Evolutionary conservation across 2,888 invertebrate species (phyloP).

Genomic region (Neria commutata): DNA sequence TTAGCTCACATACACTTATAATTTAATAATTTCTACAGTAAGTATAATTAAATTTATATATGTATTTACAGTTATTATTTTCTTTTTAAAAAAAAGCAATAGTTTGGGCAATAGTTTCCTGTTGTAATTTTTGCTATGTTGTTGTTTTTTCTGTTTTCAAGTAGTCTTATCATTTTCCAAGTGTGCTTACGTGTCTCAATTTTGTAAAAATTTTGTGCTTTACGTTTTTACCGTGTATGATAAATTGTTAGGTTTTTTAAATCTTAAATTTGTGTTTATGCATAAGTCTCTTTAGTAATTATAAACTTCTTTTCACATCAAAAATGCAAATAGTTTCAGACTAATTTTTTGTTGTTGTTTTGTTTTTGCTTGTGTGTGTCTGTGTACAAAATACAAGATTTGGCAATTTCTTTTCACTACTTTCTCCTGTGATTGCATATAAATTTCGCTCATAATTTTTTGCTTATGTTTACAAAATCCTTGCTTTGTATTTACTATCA

Average conservation of each 20-base stretch:
- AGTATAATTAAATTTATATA: constrained; percentile 20
- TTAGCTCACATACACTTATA: constrained; percentile 12
- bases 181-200: constrained; percentile 45
- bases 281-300: constrained; percentile 15
- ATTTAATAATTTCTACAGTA: constrained; percentile 13
- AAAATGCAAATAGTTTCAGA: constrained; percentile 10
- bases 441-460: constrained; percentile 35
- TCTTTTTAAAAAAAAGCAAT: constrained; percentile 7
- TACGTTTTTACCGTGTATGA: constrained; percentile 39
- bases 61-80: constrained; percentile 34
- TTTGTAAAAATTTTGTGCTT: background rate
- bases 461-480: constrained; percentile 19
- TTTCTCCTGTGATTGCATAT: constrained; percentile 24
- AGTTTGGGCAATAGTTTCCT: background rate
- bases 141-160: constrained; percentile 10
- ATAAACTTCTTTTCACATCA: background rate
- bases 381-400: constrained; percentile 26
- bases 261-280: constrained; percentile 1
- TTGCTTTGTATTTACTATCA: constrained; percentile 24
- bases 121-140: constrained; percentile 2
- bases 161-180: constrained; percentile 53
- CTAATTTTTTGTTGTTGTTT: constrained; percentile 6
- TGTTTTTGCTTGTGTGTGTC: background rate
- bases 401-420: constrained; percentile 34
- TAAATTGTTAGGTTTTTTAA: constrained; percentile 17